Percentiles rank a stretch among this genome's conserved stretches.
Evolutionary conservation across 2,888 invertebrate genomes (phyloP).

Genomic region (Adela reaumurella): DNA sequence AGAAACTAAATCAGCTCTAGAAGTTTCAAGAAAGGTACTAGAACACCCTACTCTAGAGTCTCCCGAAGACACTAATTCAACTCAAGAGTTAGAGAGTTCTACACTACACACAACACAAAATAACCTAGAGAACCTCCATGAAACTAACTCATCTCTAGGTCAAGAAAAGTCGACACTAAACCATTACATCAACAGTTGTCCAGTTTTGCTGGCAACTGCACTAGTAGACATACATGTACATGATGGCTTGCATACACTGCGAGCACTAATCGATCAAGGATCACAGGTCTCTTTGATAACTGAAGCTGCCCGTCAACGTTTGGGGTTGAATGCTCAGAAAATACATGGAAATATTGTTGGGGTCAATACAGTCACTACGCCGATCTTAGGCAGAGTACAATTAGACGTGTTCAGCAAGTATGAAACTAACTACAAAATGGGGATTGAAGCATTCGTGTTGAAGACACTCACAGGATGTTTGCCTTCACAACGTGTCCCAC

Average conservation of each 20-base stretch:
- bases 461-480: slow-evolving; percentile 9
- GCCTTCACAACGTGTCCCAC: background rate
- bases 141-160: too few species aligned
- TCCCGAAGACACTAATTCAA: too few species aligned
- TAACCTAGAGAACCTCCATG: too few species aligned
- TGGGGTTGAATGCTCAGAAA: slow-evolving; percentile 10
- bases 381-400: slow-evolving; percentile 10
- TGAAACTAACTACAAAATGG: slow-evolving; percentile 1
- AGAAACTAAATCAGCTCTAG: too few species aligned
- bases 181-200: background rate
- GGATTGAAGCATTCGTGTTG: slow-evolving; percentile 10
- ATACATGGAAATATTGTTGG: slow-evolving; percentile 13
- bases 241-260: slow-evolving; percentile 10
- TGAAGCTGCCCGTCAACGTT: slow-evolving; percentile 11
- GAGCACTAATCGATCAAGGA: slow-evolving; percentile 15
- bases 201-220: slow-evolving; percentile 7
- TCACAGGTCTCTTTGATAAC: slow-evolving; percentile 16
- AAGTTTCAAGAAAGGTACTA: too few species aligned
- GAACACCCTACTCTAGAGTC: too few species aligned
- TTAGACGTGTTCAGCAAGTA: slow-evolving; percentile 2
- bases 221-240: slow-evolving; percentile 8
- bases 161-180: background rate
- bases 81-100: too few species aligned
- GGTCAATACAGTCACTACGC: slow-evolving; percentile 11
- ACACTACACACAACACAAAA: too few species aligned